phyloP scores from a whole-genome alignment of 2,888 invertebrate genomes.

The Lasius fuliginosus region DNA sequence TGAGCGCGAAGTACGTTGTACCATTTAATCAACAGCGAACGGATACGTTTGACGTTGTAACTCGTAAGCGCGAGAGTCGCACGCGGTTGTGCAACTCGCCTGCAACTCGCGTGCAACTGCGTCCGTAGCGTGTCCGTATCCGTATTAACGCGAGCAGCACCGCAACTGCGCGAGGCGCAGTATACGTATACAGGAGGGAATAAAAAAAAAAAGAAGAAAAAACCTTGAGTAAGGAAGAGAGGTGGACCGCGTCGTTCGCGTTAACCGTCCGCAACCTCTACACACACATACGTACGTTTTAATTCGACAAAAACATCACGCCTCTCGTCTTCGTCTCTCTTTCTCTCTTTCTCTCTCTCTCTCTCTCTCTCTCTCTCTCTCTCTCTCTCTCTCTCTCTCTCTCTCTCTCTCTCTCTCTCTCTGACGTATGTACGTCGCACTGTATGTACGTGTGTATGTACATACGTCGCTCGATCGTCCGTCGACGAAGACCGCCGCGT shows the following conservation, averaged over 20 bases:
- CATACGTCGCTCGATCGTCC: not conserved
- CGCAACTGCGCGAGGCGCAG: not conserved
- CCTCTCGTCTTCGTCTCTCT: too few relatives aligned
- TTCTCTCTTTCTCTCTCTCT: too few relatives aligned
- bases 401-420: too few relatives aligned
- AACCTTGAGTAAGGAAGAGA: not conserved
- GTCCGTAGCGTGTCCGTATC: not conserved
- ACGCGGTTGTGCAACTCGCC: not conserved
- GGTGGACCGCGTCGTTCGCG: not conserved
- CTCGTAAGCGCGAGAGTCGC: not conserved
- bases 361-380: too few relatives aligned
- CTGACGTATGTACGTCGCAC: not conserved
- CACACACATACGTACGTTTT: not conserved
- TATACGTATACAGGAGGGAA: not conserved
- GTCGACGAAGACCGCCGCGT: not conserved
- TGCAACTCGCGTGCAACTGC: not conserved
- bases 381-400: too few relatives aligned
- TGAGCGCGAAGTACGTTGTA: not conserved
- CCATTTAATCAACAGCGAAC: not conserved
- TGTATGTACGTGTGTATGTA: too few relatives aligned
- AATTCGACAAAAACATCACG: constrained; percentile 8
- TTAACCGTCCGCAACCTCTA: not conserved
- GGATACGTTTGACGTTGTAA: not conserved
- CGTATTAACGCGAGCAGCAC: not conserved
- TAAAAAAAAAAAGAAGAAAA: not conserved